These are phyloP conservation scores for Tilapia sparmanii DNA, from an alignment of 2,113 vertebrate species.

Conservation along the genomic window DNA sequence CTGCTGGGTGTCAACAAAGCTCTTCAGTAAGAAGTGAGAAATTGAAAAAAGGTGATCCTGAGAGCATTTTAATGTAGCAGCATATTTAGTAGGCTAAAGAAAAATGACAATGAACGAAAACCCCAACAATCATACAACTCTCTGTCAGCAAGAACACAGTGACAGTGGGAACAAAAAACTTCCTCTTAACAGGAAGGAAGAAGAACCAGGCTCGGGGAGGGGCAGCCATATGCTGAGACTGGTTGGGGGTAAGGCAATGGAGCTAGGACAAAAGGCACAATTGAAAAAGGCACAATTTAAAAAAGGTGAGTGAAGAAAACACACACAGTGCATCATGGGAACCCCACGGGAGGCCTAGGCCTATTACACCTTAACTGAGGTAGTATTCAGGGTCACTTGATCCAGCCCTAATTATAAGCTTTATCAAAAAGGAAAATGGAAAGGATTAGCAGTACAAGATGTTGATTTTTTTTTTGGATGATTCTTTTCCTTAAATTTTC, in stretches of 20 bases:
- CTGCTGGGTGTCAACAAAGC: not conserved
- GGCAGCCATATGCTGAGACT: not conserved
- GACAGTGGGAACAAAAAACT: not conserved
- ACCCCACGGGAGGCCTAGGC: not conserved
- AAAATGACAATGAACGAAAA: not conserved
- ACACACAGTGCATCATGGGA: not conserved
- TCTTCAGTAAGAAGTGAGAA: not conserved
- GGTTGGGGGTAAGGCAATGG: not conserved
- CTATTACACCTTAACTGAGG: not conserved
- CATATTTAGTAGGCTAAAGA: not conserved
- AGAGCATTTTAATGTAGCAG: not conserved
- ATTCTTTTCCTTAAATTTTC: not conserved
- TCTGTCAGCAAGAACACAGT: not conserved
- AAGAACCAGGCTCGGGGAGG: rapidly evolving
- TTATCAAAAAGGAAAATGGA: not conserved
- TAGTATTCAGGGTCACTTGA: not conserved
- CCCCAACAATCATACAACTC: not conserved
- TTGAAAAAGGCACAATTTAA: not conserved
- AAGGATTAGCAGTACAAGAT: not conserved
- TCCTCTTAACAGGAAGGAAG: not conserved
- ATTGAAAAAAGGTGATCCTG: not conserved
- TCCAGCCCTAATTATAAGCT: not conserved
- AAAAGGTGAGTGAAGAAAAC: not conserved
- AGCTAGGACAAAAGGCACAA: not conserved
- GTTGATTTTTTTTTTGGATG: not conserved